Evolutionary conservation across 2,888 invertebrate species (phyloP).

Genomic region (Celastrina argiolus): DNA sequence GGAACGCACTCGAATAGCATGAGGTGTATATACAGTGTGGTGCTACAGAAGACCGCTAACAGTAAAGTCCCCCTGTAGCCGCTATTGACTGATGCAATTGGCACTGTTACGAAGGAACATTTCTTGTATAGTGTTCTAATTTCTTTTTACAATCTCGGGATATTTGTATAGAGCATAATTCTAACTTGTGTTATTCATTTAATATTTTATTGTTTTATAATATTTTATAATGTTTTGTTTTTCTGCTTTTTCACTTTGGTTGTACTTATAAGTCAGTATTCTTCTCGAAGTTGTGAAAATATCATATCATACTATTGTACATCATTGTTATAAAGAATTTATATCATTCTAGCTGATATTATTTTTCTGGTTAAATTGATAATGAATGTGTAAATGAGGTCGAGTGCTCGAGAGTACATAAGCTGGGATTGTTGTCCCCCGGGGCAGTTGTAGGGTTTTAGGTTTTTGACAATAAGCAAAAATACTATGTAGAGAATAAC

Average conservation of each 20-base stretch:
- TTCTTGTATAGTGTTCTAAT: background rate
- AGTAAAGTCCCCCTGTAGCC: background rate
- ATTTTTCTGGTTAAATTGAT: conserved; percentile 14
- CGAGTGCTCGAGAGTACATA: conserved; percentile 47
- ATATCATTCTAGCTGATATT: conserved; percentile 12
- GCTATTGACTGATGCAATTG: background rate
- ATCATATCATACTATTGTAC: conserved; percentile 53
- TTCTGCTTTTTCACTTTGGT: conserved; percentile 42
- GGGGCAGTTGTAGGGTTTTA: conserved; percentile 46
- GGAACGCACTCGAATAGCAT: background rate
- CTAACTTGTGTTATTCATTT: conserved; percentile 35
- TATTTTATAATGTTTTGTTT: conserved; percentile 36
- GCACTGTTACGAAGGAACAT: background rate
- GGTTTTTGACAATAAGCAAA: conserved; percentile 75
- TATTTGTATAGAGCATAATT: conserved; percentile 5
- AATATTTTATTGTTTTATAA: conserved; percentile 35
- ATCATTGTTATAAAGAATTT: conserved; percentile 20
- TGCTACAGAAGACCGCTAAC: background rate
- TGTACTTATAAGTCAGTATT: conserved; percentile 54
- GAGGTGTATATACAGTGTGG: conserved; percentile 4
- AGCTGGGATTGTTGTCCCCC: conserved; percentile 50
- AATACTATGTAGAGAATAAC: conserved; percentile 64
- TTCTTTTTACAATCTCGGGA: background rate
- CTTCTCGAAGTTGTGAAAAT: conserved; percentile 39
- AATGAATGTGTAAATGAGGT: conserved; percentile 17